A percentile compares a stretch with the other conserved stretches of the same genome.
Conservation (phyloP, 2,113 vertebrate genomes). For the Labeo rohita region DNA sequence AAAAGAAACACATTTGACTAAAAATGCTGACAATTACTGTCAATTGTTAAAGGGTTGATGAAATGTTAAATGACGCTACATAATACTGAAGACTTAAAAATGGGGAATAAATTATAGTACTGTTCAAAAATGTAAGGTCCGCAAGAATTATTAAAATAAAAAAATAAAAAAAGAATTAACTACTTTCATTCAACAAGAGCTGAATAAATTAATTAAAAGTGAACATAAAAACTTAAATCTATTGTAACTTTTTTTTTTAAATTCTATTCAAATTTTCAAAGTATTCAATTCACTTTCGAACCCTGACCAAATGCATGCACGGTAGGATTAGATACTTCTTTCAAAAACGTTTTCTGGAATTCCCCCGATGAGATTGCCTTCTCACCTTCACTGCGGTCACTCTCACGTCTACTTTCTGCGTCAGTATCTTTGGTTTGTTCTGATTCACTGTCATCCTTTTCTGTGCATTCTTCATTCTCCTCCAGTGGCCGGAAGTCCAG, state of each 20-base stretch:
- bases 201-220: too few relatives aligned
- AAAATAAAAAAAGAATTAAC: too few relatives aligned
- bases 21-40: background rate
- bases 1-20: background rate
- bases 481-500: constrained; percentile 92
- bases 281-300: too few relatives aligned
- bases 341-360: background rate
- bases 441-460: constrained; percentile 84
- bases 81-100: background rate
- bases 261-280: too few relatives aligned
- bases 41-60: background rate
- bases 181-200: too few relatives aligned
- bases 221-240: too few relatives aligned
- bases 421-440: constrained; percentile 91
- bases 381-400: constrained; percentile 62
- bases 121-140: background rate
- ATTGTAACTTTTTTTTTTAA: too few relatives aligned
- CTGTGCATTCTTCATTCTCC: constrained; percentile 86
- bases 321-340: background rate
- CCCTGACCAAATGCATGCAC: background rate
- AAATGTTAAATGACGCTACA: background rate
- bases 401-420: constrained; percentile 75
- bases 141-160: too few relatives aligned
- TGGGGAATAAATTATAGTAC: background rate
- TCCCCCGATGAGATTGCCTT: background rate